Conservation (phyloP, 2,797 vertebrate species). For the Pantherophis alleghaniensis region DNA sequence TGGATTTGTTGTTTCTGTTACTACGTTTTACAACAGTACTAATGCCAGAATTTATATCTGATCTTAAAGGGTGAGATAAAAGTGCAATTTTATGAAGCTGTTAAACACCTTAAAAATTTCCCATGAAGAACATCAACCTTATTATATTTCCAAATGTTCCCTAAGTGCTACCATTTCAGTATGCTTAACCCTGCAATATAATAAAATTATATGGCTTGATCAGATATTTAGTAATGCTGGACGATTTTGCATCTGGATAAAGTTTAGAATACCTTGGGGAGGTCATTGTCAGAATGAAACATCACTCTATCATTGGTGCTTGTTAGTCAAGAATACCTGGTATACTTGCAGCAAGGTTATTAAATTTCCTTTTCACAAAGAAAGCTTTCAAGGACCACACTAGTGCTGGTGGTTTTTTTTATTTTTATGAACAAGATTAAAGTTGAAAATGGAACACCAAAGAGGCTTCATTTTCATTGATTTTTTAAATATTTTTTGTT, state of each 20-base stretch:
- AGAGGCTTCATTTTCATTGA: slow-evolving; percentile 11
- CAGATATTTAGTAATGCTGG: slow-evolving; percentile 48
- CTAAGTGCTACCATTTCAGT: slow-evolving; percentile 27
- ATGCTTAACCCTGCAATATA: slow-evolving; percentile 45
- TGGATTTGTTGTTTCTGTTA: slow-evolving; percentile 57
- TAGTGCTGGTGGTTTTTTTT: slow-evolving; percentile 44
- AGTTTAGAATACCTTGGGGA: slow-evolving; percentile 42
- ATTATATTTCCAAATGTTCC: slow-evolving; percentile 56
- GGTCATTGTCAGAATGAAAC: slow-evolving; percentile 46
- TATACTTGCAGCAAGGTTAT: slow-evolving; percentile 56
- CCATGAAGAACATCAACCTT: slow-evolving; percentile 68
- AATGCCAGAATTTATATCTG: slow-evolving; percentile 70
- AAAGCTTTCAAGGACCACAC: slow-evolving; percentile 64
- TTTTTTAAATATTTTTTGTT: slow-evolving; percentile 57
- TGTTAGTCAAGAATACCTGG: slow-evolving; percentile 65
- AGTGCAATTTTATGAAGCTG: slow-evolving; percentile 65
- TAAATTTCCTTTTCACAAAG: slow-evolving; percentile 65
- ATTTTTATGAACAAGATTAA: slow-evolving; percentile 60
- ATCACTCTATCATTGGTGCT: slow-evolving; percentile 57
- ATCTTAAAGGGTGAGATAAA: slow-evolving; percentile 64
- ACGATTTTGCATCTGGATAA: slow-evolving; percentile 49
- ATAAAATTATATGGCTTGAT: slow-evolving; percentile 48
- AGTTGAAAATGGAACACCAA: slow-evolving; percentile 57
- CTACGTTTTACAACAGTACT: slow-evolving; percentile 63
- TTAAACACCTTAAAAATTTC: slow-evolving; percentile 68